Conservation (phyloP, 2,113 vertebrate genomes). For the Collichthys lucidus region DNA sequence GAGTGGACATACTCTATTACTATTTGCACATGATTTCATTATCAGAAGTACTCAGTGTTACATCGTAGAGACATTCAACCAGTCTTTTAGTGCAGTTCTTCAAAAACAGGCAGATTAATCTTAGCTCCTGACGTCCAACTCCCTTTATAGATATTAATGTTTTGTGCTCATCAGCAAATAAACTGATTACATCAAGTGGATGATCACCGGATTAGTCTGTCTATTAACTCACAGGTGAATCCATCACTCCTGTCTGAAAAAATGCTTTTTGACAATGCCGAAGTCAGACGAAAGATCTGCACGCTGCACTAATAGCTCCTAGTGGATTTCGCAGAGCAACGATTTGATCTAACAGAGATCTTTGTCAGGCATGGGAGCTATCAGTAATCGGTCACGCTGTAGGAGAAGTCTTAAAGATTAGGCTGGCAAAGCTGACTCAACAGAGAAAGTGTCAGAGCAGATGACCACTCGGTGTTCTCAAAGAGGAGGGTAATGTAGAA, state of each 20-base stretch:
- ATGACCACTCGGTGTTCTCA: neutral
- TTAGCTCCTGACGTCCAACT: neutral
- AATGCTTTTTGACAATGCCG: neutral
- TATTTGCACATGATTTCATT: neutral
- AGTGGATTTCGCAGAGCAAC: neutral
- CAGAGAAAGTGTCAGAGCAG: slow-evolving; percentile 1
- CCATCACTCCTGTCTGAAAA: neutral
- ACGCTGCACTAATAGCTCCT: neutral
- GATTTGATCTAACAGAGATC: neutral
- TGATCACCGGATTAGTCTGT: neutral
- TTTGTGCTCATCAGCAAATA: neutral
- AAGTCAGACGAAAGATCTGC: neutral
- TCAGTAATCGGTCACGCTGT: neutral
- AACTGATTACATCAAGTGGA: neutral
- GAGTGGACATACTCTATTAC: neutral
- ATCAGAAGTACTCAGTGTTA: neutral
- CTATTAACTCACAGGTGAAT: neutral
- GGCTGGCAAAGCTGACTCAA: slow-evolving; percentile 2
- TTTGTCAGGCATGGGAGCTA: neutral
- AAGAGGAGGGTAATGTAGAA: neutral
- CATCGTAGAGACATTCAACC: neutral
- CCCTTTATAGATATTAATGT: neutral
- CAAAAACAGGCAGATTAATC: neutral
- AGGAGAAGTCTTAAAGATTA: neutral
- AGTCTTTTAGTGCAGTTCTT: neutral